Base-by-base conservation (phyloP, 2,113 vertebrate genomes). In the Mugil cephalus region DNA sequence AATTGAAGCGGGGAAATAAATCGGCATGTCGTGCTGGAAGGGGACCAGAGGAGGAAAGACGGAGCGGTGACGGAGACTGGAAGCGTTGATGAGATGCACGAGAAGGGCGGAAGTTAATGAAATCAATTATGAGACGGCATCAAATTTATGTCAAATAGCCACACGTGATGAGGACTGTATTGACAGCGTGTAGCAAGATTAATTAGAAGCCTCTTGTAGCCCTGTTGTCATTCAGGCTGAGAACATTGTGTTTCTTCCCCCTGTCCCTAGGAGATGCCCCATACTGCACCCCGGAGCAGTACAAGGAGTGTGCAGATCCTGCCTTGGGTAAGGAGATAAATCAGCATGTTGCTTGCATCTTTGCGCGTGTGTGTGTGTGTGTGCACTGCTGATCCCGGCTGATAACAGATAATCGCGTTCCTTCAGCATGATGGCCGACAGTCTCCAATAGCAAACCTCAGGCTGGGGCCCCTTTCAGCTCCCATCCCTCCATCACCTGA, bases 241-340 rank as follows among this genome's bases (percentile, higher is more conserved):
- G 81, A 85, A 82, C 54, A 65, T 63, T 77, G 36, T 82, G 56
- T 83, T 65, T 77, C 3, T 55, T 65, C 50, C 74, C 38, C 51
- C 46, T 79, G 79, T 77, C 66, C 85, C 14, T 81, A 99, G 98
- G 98, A 3, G 98, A 99, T 10, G 98, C 97, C 56, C 96, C 97
- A 1, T 99, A 99, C 82, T 99, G 98, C 90, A 99, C 98, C 46
- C 98, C 98, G 0, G 98, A 99, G 89, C 98, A 99, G 90, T 99
- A 99, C 92, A 99, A 98, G 89, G 98, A 99, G 84, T 99, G 98
- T 60, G 98, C 97, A 0, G 98, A 99, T 30, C 98, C 98, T 0
- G 98, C 98, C 39, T 87, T 99, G 85, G 97, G 98, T 99, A 91
- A 97, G 96, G 53, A 84, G 51, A 83, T 85, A 82, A 74, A 79